phyloP scores from a whole-genome alignment of 1,140 invertebrate species.

The Hesperophylax magnus region DNA sequence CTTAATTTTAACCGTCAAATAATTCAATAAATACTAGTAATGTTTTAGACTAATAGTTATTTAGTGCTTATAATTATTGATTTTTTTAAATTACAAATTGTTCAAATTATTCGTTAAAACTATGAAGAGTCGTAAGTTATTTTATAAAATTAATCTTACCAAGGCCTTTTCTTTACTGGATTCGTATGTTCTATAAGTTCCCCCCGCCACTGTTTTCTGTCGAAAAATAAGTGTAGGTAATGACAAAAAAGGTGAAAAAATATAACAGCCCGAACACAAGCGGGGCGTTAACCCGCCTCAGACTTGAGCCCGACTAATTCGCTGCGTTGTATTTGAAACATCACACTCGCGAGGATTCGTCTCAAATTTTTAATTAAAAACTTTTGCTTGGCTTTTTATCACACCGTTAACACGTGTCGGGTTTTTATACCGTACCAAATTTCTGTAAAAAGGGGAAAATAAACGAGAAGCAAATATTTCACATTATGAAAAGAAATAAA shows the following conservation, averaged over 20 bases:
- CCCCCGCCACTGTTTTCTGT: not conserved
- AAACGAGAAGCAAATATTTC: not conserved
- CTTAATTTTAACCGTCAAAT: too few relatives aligned
- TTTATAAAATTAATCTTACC: too few relatives aligned
- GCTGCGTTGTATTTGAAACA: not conserved
- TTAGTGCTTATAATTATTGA: too few relatives aligned
- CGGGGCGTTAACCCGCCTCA: not conserved
- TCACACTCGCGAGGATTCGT: not conserved
- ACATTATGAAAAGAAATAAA: not conserved
- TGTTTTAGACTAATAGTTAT: too few relatives aligned
- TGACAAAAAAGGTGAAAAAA: not conserved
- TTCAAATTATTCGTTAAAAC: too few relatives aligned
- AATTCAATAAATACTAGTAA: too few relatives aligned
- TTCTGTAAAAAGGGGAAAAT: not conserved
- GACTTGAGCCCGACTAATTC: not conserved
- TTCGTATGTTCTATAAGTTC: too few relatives aligned
- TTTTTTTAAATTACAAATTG: too few relatives aligned
- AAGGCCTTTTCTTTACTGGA: too few relatives aligned
- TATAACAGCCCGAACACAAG: not conserved
- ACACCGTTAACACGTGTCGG: not conserved
- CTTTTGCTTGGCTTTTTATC: not conserved
- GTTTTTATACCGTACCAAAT: not conserved
- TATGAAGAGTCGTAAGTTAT: too few relatives aligned
- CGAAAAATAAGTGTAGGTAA: not conserved
- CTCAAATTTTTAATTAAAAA: slow-evolving; percentile 1